Conservation (phyloP, 53 echinoderm and acorn worm genomes). For the Apostichopus leukothele region DNA sequence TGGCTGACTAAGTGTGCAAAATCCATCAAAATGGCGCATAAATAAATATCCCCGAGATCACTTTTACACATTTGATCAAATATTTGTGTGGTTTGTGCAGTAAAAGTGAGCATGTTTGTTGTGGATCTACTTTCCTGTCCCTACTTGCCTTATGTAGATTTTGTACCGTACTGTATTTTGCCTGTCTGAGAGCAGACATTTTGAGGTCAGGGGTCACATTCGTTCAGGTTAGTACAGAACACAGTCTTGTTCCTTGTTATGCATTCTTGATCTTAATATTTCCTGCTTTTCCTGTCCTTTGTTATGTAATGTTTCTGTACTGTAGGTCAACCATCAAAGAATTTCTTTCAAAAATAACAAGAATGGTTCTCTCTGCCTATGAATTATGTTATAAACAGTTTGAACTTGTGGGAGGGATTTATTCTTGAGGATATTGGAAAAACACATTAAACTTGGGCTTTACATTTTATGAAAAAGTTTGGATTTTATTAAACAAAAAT, state of each 20-base stretch:
- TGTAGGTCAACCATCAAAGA: not conserved
- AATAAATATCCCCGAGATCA: no score
- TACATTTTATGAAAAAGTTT: not conserved
- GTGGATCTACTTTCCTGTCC: no score
- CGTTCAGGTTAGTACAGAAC: not conserved
- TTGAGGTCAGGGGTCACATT: not conserved
- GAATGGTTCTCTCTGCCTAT: not conserved
- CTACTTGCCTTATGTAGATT: no score
- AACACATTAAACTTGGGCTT: not conserved
- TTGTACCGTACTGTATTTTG: no score
- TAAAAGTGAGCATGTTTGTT: no score
- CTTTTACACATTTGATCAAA: no score
- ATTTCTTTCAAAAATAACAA: not conserved
- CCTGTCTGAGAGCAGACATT: no score
- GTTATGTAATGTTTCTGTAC: not conserved
- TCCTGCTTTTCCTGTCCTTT: conserved; percentile 9
- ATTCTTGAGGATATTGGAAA: conserved; percentile 2
- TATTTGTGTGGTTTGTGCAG: no score
- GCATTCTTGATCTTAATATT: not conserved
- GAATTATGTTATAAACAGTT: not conserved
- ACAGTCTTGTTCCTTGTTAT: not conserved
- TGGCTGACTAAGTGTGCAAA: no score
- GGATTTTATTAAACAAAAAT: not conserved
- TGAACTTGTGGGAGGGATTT: not conserved
- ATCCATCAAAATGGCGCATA: no score